Base-by-base conservation (phyloP, 2,113 vertebrate genomes). In the Mirounga angustirostris region DNA sequence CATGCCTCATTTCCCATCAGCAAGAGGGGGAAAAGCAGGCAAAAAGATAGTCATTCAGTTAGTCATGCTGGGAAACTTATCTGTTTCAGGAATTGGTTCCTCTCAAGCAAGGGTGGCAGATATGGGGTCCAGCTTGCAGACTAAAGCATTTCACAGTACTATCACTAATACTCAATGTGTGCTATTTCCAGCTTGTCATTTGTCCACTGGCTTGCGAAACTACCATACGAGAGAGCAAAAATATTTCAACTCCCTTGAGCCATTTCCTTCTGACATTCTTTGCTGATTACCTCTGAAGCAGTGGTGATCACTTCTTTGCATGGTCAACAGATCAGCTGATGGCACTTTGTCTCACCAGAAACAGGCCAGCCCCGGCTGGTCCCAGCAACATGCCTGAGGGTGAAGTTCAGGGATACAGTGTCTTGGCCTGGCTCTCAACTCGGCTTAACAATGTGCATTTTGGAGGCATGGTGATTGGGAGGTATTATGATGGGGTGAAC, bases 251-350 rank as follows among this genome's bases (percentile, higher is more conserved):
- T 87, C 54, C 67, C 54, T 78, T 69, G 78, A 40, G 86, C 50
- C 54, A 65, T 94, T 96, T 97, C 95, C 80, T 91, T 52, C 89
- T 93, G 95, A 96, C 74, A 98, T 94, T 98, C 94, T 95, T 97
- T 94, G 56, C 16, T 54, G 93, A 97, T 96, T 61, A 94, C 92
- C 76, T 95, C 92, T 59, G 63, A 94, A 86, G 59, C 59, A 97
- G 86, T 73, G 93, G 33, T 65, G 36, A 78, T 91, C 90, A 78
- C 21, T 88, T 92, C 63, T 97, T 94, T 78, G 43, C 56, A 30
- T 21, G 50, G 46, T 82, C 84, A 92, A 21, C 69, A 26, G 63
- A 76, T 94, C 33, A 89, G 73, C 71, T 28, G 50, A 90, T 26
- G 80, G 7, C 4, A 95, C 18, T 71, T 71, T 67, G n/a, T 92